A percentile compares a stretch with the other conserved stretches of the same genome.
Evolutionary conservation across 2,888 invertebrate species (phyloP).

Genomic region (Scrobipalpa costella): DNA sequence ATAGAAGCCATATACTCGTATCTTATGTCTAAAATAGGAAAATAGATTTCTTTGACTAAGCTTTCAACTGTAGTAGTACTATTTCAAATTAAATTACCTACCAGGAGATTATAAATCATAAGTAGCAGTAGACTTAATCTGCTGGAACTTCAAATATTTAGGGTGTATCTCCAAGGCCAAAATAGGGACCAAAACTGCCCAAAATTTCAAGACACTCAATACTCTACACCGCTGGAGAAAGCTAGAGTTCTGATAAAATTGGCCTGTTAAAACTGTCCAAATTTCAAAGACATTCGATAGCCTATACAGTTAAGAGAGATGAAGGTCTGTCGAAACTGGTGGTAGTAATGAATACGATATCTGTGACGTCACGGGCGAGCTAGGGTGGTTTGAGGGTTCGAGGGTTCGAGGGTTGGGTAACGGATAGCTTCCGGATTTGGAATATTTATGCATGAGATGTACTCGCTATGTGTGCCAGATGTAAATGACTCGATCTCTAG

Average conservation of each 20-base stretch:
- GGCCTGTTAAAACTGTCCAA: neutral
- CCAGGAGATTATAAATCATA: no score
- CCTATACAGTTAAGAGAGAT: neutral
- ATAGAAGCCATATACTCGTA: no score
- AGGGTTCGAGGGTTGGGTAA: neutral
- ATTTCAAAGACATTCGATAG: neutral
- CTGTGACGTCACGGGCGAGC: conserved; percentile 3
- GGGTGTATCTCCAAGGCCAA: no score
- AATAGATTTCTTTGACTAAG: no score
- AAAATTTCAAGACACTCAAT: neutral
- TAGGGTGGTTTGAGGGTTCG: no score
- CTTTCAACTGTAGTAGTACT: no score
- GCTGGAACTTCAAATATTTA: no score
- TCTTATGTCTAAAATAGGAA: no score
- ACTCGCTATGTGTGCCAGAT: neutral
- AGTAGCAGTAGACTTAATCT: no score
- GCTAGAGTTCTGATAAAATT: neutral
- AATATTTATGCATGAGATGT: conserved; percentile 11
- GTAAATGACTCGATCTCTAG: neutral
- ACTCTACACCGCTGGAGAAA: neutral
- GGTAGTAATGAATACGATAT: neutral
- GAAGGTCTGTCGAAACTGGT: neutral
- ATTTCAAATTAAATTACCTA: no score
- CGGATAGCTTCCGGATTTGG: conserved; percentile 4
- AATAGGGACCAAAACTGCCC: no score